Percentiles rank a stretch among this genome's conserved stretches.
These are phyloP conservation scores for Sebastes ruberrimus DNA, from an alignment of 2,797 vertebrate genomes.

Conservation along the genomic window DNA sequence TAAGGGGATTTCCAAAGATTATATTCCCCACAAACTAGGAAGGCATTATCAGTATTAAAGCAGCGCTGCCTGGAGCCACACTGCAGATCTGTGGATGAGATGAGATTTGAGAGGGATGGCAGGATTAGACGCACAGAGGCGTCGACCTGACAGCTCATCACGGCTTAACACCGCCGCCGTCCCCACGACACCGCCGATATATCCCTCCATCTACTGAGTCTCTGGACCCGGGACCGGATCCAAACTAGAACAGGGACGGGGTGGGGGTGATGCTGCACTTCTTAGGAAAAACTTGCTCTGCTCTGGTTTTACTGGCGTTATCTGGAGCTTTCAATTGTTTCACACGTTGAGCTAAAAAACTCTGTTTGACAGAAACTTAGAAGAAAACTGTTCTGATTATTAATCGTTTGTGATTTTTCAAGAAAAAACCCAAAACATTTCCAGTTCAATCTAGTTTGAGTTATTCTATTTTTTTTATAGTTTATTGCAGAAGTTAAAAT, in stretches of 20 bases:
- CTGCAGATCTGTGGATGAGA: constrained; percentile 67
- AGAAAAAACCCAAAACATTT: too few relatives aligned
- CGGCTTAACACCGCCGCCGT: constrained; percentile 65
- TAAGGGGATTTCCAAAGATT: constrained; percentile 74
- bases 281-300: too few relatives aligned
- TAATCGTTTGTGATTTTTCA: too few relatives aligned
- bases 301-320: too few relatives aligned
- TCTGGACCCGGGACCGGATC: constrained; percentile 16
- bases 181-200: constrained; percentile 26
- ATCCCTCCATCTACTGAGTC: constrained; percentile 38
- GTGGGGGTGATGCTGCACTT: too few relatives aligned
- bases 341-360: too few relatives aligned
- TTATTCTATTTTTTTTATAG: too few relatives aligned
- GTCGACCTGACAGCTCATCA: constrained; percentile 72
- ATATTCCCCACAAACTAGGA: constrained; percentile 64
- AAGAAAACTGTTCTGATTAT: too few relatives aligned
- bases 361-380: too few relatives aligned
- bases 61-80: constrained; percentile 67
- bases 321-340: too few relatives aligned
- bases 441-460: too few relatives aligned
- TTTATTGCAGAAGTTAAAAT: too few relatives aligned
- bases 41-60: constrained; percentile 73
- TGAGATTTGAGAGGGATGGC: constrained; percentile 59
- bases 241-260: not conserved
- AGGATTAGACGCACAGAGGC: constrained; percentile 74